A percentile compares a stretch with the other conserved stretches of the same genome.
Evolutionary conservation across 2,888 invertebrate species (phyloP).

Genomic region (Parnassius mnemosyne): DNA sequence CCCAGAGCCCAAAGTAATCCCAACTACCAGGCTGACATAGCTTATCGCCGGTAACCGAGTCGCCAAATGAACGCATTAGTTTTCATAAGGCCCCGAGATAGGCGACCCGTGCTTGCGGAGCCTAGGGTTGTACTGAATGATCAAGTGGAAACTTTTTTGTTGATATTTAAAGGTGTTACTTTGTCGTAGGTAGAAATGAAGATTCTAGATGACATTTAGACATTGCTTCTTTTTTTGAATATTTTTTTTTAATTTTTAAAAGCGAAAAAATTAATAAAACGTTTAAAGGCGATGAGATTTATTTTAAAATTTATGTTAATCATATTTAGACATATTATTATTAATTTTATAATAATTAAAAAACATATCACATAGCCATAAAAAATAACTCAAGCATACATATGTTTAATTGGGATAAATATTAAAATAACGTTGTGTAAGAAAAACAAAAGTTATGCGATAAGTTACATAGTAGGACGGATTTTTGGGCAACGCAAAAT

Average conservation of each 20-base stretch:
- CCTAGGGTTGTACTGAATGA: conserved; percentile 19
- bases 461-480: conserved; percentile 33
- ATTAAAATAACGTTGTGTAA: background rate
- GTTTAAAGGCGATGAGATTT: too few species aligned
- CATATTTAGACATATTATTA: too few species aligned
- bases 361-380: too few species aligned
- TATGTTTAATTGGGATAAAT: background rate
- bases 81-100: conserved; percentile 76
- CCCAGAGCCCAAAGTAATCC: conserved; percentile 67
- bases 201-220: too few species aligned
- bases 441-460: conserved; percentile 31
- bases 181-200: too few species aligned
- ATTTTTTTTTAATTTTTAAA: too few species aligned
- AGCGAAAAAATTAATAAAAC: too few species aligned
- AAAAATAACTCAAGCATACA: too few species aligned
- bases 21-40: conserved; percentile 71
- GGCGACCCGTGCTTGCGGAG: conserved; percentile 36
- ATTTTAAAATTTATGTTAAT: too few species aligned
- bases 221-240: too few species aligned
- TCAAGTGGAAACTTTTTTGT: background rate
- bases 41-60: conserved; percentile 68
- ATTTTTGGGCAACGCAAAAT: conserved; percentile 35
- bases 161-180: background rate
- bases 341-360: too few species aligned
- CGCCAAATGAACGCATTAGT: conserved; percentile 79